These are phyloP conservation scores for Epizoanthus ramosus DNA, from an alignment of 92 coral and sea anemone genomes.

Conservation along the genomic window DNA sequence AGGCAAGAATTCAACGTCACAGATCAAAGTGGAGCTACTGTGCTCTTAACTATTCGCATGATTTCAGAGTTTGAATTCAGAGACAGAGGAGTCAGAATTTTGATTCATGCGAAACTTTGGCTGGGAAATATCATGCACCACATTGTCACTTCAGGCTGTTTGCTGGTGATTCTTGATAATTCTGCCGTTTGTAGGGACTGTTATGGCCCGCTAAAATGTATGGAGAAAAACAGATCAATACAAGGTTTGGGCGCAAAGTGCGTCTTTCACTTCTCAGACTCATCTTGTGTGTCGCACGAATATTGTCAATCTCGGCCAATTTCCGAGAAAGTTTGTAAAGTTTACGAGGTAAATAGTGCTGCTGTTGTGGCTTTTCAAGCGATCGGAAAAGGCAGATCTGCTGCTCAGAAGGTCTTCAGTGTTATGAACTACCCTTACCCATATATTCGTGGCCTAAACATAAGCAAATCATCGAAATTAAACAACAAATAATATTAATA, in stretches of 20 bases:
- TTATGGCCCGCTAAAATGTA: slow-evolving; percentile 9
- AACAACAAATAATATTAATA: too few relatives aligned
- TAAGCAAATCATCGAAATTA: too few relatives aligned
- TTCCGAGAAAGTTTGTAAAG: slow-evolving; percentile 40
- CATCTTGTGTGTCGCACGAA: slow-evolving; percentile 37
- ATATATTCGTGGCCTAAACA: too few relatives aligned
- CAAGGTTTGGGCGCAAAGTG: slow-evolving; percentile 55
- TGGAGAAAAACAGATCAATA: slow-evolving; percentile 27
- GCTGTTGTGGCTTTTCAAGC: too few relatives aligned
- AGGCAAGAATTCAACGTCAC: too few relatives aligned
- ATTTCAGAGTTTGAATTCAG: too few relatives aligned
- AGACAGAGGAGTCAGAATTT: background rate
- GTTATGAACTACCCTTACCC: too few relatives aligned
- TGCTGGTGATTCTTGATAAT: slow-evolving; percentile 26
- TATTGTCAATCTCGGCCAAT: slow-evolving; percentile 24
- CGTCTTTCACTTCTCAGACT: slow-evolving; percentile 45
- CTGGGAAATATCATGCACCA: background rate
- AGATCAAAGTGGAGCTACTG: too few relatives aligned
- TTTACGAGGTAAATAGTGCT: slow-evolving; percentile 44
- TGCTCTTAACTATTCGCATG: too few relatives aligned
- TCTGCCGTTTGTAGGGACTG: slow-evolving; percentile 35
- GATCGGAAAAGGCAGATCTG: too few relatives aligned
- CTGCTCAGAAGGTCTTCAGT: too few relatives aligned
- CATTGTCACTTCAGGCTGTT: slow-evolving; percentile 11
- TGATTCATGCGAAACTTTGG: background rate